phyloP scores from a whole-genome alignment of 2,113 vertebrate species.

The Taurulus bubalis region DNA sequence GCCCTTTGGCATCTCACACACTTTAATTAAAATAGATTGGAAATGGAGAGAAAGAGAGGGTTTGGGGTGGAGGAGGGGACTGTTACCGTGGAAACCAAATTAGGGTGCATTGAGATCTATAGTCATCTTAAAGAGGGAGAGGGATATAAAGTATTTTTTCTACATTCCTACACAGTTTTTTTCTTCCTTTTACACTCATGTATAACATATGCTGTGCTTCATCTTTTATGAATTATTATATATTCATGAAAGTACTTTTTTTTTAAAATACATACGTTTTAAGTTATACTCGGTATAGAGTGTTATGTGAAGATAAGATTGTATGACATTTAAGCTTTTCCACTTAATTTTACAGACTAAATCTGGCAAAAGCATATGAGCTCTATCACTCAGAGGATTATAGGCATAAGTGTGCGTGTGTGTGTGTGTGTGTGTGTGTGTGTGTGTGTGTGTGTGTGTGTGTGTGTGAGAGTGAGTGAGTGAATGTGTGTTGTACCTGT shows the following conservation, averaged over 20 bases:
- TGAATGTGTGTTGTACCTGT: not conserved
- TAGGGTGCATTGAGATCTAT: constrained; percentile 46
- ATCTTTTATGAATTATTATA: too few relatives aligned
- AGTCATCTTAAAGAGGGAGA: constrained; percentile 37
- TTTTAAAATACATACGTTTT: not conserved
- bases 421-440: not conserved
- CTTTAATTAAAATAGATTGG: constrained; percentile 82
- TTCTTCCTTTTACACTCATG: too few relatives aligned
- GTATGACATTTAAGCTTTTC: not conserved
- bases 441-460: too few relatives aligned
- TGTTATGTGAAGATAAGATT: not conserved
- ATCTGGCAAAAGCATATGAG: not conserved
- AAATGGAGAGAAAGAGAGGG: constrained; percentile 23
- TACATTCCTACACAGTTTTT: not conserved
- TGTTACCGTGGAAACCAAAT: constrained; percentile 67
- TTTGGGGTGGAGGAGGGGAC: constrained; percentile 36
- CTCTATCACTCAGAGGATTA: not conserved
- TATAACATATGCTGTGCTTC: not conserved
- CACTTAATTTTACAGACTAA: not conserved
- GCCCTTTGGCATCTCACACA: constrained; percentile 75
- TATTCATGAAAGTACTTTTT: not conserved
- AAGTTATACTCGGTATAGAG: not conserved
- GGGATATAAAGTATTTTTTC: not conserved
- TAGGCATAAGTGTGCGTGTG: not conserved
- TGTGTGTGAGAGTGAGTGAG: too few relatives aligned